phyloP scores from a whole-genome alignment of 2,113 vertebrate genomes.

The Beaufortia kweichowensis region DNA sequence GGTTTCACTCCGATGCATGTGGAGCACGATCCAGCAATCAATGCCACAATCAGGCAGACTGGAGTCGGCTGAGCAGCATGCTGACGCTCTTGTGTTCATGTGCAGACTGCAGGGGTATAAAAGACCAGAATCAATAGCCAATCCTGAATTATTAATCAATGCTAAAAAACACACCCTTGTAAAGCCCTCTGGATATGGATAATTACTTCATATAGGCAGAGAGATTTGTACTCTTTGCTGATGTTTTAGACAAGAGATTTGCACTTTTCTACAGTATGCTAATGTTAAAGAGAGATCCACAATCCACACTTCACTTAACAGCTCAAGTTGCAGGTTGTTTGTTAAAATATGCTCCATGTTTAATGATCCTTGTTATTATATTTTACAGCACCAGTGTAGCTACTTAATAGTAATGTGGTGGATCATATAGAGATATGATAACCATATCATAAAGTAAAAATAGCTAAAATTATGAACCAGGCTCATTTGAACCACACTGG shows the following conservation, averaged over 20 bases:
- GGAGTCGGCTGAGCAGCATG: conserved; percentile 40
- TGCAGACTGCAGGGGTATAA: conserved; percentile 55
- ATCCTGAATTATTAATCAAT: conserved; percentile 62
- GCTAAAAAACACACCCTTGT: conserved; percentile 41
- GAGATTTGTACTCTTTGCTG: neutral
- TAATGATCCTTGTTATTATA: neutral
- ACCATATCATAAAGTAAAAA: neutral
- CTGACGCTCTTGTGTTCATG: conserved; percentile 46
- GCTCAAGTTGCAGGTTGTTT: conserved; percentile 11
- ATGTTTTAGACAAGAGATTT: conserved; percentile 31
- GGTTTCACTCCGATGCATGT: conserved; percentile 34
- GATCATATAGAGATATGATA: neutral
- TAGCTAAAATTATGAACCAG: neutral
- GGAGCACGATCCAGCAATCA: conserved; percentile 45
- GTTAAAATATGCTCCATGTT: neutral
- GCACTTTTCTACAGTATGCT: neutral
- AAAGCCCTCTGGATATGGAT: neutral
- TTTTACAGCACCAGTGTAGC: neutral
- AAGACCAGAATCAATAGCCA: conserved; percentile 56
- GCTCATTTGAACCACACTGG: neutral
- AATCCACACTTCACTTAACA: conserved; percentile 39
- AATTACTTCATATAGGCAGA: neutral
- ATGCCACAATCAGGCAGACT: conserved; percentile 42
- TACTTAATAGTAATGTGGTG: neutral
- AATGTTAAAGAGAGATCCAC: conserved; percentile 40